Evolutionary conservation across 2,888 invertebrate species (phyloP).

Genomic region (Drosophila picticornis): DNA sequence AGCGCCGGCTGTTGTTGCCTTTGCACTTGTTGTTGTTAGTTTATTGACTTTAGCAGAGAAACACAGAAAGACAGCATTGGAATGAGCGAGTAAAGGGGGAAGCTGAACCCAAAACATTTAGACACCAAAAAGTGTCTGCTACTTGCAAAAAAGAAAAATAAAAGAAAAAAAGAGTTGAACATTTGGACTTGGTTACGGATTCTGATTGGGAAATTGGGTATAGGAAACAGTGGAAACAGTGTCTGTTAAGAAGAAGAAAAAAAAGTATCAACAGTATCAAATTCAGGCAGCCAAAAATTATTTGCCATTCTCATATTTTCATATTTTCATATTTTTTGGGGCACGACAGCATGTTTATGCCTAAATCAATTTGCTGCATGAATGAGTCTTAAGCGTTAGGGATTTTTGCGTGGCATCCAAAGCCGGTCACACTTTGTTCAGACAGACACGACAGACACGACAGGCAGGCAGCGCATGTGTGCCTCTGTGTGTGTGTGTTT

Average conservation of each 20-base stretch:
- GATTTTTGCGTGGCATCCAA: slow-evolving; percentile 27
- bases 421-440: slow-evolving; percentile 48
- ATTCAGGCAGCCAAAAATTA: slow-evolving; percentile 54
- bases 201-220: slow-evolving; percentile 9
- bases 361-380: slow-evolving; percentile 81
- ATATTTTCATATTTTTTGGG: slow-evolving; percentile 28
- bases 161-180: slow-evolving; percentile 27
- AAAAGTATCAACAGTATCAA: slow-evolving; percentile 19
- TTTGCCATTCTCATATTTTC: slow-evolving; percentile 29
- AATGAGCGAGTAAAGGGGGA: background rate
- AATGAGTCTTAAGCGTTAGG: slow-evolving; percentile 69
- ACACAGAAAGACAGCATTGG: background rate
- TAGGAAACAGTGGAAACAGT: background rate
- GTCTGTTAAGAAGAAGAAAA: background rate
- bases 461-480: slow-evolving; percentile 1
- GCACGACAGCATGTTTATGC: slow-evolving; percentile 69
- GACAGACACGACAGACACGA: slow-evolving; percentile 1
- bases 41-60: slow-evolving; percentile 63
- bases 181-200: slow-evolving; percentile 22
- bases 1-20: slow-evolving; percentile 51
- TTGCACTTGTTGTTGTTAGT: slow-evolving; percentile 64
- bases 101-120: slow-evolving; percentile 13
- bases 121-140: slow-evolving; percentile 40
- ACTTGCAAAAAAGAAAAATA: slow-evolving; percentile 31
- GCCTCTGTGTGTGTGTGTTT: slow-evolving; percentile 27